Base-by-base conservation (phyloP, 92 coral and sea anemone genomes). In the Blastomussa wellsi region DNA sequence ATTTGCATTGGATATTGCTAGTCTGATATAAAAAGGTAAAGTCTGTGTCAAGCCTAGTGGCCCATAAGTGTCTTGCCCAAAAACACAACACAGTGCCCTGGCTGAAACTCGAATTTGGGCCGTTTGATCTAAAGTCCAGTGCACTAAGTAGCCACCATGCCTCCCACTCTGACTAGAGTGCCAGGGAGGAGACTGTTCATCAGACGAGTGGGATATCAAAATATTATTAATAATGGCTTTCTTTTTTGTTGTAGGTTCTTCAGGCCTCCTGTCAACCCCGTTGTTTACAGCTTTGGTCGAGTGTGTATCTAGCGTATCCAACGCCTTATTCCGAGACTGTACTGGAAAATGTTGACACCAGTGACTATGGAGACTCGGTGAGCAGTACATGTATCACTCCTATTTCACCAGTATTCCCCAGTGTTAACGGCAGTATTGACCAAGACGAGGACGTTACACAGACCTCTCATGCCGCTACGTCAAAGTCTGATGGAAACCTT, bases 251-350 rank as follows among this genome's bases (percentile, higher is more conserved):
- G 12, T 74, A 96, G 98, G 96, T 96, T 81, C 91, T 96, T 37
- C 86, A 92, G 49, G 98, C 98, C 17, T 91, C 95, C n/a, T 89
- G 89, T 67, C 94, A 90, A n/a, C 92, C 93, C n/a, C 98, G 95
- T 7, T 92, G 93, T 83, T 87, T 96, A 37, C 92, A 86, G 76
- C 91, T 96, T 19, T 96, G 98, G 98, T 89, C 96, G 47, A 84
- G 98, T 5, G 95, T 96, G n/a, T 96, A 92, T 77, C 80, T 91
- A 26, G 92, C 96, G 5, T 87, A 84, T 48, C 92, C 95, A 1
- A 84, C 91, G 2, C 92, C 89, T 39, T 79, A 87, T 76, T 89
- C 84, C 16, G 94, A 91, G 42, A 31, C 87, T 7, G 65, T 69
- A 28, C 15, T 90, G n/a, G 91, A 94, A 52, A 75, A 80, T 29